Evolutionary conservation across 2,113 vertebrate species (phyloP).

Genomic region (Halcyon malimbica): DNA sequence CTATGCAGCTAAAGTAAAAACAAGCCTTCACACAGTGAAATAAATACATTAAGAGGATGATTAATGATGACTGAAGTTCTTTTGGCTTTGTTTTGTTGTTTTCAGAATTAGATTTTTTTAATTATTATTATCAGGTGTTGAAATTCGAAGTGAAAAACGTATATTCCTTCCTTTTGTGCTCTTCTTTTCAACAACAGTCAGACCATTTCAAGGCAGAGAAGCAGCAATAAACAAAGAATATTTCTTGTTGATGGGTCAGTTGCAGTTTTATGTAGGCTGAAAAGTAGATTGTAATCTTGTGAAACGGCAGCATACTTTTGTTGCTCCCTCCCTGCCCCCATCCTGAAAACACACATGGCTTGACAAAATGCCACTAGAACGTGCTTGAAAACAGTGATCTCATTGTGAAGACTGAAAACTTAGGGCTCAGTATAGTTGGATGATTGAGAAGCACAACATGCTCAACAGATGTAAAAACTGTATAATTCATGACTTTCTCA

Average conservation of each 20-base stretch:
- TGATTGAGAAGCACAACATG: slow-evolving; percentile 83
- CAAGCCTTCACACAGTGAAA: background rate
- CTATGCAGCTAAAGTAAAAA: background rate
- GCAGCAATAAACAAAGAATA: slow-evolving; percentile 55
- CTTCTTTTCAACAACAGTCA: background rate
- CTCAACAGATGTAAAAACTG: slow-evolving; percentile 79
- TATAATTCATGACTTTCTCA: slow-evolving; percentile 77
- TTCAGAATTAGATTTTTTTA: background rate
- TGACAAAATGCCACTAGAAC: slow-evolving; percentile 72
- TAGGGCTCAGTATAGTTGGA: slow-evolving; percentile 58
- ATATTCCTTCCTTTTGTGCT: background rate
- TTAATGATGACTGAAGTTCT: background rate
- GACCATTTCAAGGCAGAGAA: background rate
- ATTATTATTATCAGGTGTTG: background rate
- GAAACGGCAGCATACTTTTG: slow-evolving; percentile 50
- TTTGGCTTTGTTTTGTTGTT: background rate
- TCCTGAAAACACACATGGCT: slow-evolving; percentile 69
- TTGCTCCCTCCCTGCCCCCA: slow-evolving; percentile 63
- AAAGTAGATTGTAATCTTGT: slow-evolving; percentile 25
- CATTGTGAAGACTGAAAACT: slow-evolving; percentile 74
- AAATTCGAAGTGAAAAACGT: background rate
- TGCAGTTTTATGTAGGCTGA: slow-evolving; percentile 47
- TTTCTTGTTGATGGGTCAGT: slow-evolving; percentile 55
- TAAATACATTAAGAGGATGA: background rate
- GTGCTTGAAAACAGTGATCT: slow-evolving; percentile 78